Percentiles rank a stretch among this genome's conserved stretches.
Evolutionary conservation across 1,140 invertebrate genomes (phyloP).

Genomic region (Musca domestica): DNA sequence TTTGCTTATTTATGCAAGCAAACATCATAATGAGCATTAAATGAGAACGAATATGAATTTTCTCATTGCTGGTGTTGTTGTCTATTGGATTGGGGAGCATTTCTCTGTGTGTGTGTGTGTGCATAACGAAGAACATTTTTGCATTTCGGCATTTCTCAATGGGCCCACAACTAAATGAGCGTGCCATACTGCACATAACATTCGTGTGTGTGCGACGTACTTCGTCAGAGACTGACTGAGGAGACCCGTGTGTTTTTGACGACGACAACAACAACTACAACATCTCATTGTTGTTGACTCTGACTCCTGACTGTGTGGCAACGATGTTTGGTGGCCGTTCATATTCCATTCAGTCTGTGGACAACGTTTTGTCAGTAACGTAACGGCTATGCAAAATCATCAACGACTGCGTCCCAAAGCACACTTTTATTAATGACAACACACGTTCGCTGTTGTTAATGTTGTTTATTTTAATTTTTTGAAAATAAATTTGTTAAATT

Average conservation of each 20-base stretch:
- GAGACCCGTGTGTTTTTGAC: too few relatives aligned
- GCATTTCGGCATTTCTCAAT: constrained; percentile 7
- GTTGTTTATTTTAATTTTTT: too few relatives aligned
- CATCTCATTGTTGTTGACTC: too few relatives aligned
- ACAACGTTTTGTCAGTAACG: constrained; percentile 21
- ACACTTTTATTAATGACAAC: background rate
- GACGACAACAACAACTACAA: too few relatives aligned
- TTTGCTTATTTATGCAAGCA: background rate
- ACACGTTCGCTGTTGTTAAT: too few relatives aligned
- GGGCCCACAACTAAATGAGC: background rate
- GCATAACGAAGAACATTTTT: background rate
- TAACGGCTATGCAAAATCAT: constrained; percentile 1
- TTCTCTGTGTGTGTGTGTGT: too few relatives aligned
- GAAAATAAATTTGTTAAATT: background rate
- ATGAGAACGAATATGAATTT: constrained; percentile 5
- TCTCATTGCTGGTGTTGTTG: background rate
- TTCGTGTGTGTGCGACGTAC: background rate
- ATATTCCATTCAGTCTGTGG: constrained; percentile 18
- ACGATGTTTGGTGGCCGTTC: constrained; percentile 12
- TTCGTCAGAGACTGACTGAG: too few relatives aligned
- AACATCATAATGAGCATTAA: constrained; percentile 16
- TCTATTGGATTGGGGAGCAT: background rate
- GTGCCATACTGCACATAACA: background rate
- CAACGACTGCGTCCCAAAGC: background rate
- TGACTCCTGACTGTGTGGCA: background rate